A percentile compares a stretch with the other conserved stretches of the same genome.
phyloP scores from a whole-genome alignment of 2,113 vertebrate genomes.

The Spea bombifrons region DNA sequence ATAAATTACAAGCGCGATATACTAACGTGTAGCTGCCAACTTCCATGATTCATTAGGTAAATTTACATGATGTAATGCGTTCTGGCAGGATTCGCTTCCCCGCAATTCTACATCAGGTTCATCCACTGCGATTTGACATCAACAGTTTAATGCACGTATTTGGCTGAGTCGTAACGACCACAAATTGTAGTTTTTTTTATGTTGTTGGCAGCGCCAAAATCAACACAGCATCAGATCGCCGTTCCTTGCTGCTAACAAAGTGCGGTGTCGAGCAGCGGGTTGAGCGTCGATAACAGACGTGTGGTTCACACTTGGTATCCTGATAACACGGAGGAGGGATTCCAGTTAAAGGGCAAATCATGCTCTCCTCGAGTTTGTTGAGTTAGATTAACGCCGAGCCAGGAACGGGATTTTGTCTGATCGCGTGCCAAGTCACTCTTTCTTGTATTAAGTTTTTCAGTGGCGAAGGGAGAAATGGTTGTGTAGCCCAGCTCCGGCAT shows the following conservation, averaged over 20 bases:
- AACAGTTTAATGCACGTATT: slow-evolving; percentile 5
- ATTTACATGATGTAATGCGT: slow-evolving; percentile 30
- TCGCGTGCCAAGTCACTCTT: background rate
- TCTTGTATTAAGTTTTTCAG: background rate
- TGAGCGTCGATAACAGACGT: background rate
- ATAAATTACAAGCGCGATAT: slow-evolving; percentile 23
- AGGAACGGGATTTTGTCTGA: background rate
- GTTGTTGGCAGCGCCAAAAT: slow-evolving; percentile 10
- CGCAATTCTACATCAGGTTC: background rate
- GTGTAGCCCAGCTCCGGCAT: no score
- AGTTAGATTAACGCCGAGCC: background rate
- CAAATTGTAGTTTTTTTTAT: slow-evolving; percentile 10
- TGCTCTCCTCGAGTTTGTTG: background rate
- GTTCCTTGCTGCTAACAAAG: background rate
- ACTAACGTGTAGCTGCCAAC: slow-evolving; percentile 10
- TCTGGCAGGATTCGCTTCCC: slow-evolving; percentile 20
- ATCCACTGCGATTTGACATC: slow-evolving; percentile 26
- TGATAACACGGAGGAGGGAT: background rate
- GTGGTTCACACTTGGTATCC: background rate
- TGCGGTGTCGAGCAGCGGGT: background rate
- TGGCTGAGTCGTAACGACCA: slow-evolving; percentile 19
- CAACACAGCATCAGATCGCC: background rate
- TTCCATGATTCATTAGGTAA: slow-evolving; percentile 37
- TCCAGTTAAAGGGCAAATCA: background rate
- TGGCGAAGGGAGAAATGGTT: no score